Evolutionary conservation across 2,113 vertebrate genomes (phyloP).

Genomic region (Epinephelus moara): DNA sequence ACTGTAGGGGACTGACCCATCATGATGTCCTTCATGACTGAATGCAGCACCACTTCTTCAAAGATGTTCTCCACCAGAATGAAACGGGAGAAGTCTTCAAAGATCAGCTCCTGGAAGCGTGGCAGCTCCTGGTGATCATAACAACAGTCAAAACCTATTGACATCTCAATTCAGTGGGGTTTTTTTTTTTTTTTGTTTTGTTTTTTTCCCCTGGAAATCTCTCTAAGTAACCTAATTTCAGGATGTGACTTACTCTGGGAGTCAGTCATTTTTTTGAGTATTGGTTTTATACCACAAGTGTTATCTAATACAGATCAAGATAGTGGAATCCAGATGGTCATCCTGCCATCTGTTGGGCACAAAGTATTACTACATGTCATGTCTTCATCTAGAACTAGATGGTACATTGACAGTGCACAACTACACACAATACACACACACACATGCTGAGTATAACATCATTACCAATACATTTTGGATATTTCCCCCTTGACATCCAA

Average conservation of each 20-base stretch:
- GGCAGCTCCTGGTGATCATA: conserved; percentile 87
- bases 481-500: too few species aligned
- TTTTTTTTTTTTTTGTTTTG: too few species aligned
- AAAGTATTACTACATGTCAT: neutral
- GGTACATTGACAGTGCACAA: neutral
- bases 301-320: neutral
- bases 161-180: neutral
- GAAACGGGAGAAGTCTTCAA: conserved; percentile 93
- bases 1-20: conserved; percentile 84
- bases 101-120: conserved; percentile 94
- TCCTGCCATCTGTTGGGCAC: neutral
- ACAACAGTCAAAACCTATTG: neutral
- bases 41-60: conserved; percentile 95
- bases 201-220: neutral
- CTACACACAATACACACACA: neutral
- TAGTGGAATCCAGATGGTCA: neutral
- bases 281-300: too few species aligned
- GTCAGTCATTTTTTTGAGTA: too few species aligned
- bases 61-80: conserved; percentile 95
- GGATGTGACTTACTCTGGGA: neutral
- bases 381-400: neutral
- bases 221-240: neutral
- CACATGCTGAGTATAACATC: neutral
- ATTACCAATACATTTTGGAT: neutral
- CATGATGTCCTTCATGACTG: conserved; percentile 96